Base-by-base conservation (phyloP, 1,140 invertebrate species). In the Araneus ventricosus region DNA sequence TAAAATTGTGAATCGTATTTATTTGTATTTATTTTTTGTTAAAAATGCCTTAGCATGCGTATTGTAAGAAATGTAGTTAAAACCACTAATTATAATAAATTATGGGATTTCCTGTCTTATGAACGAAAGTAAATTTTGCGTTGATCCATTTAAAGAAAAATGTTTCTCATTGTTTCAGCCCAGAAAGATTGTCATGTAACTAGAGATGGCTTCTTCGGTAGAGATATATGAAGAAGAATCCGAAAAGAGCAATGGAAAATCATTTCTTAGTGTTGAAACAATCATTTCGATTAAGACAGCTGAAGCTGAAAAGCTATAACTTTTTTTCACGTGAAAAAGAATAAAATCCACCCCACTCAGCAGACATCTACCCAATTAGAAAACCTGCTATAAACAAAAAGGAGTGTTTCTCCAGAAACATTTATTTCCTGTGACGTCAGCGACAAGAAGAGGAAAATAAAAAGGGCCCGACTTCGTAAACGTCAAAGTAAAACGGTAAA, bases 351-450 rank as follows among this genome's bases (percentile, higher is more conserved):
- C 4, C 27, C 45, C 14, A 39, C 84, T 59, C 45, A 86, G 84
- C 45, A 86, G 52, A 86, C 84, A 86, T 86, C 84, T 59, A 34
- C 37, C 84, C 84, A 86, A 86, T 88, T 88, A 88, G 67, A 70
- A 88, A 87, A 87, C 57, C 30, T 39, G 67, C 37, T 41, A 10
- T 59, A 45, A 75, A 67, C 22, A 75, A 45, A 67, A 87, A 87
- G n/a, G 39, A 70, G 87, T 75, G 14, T 45, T 88, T 75, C 45
- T 45, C 22, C 30, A 75, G 45, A 45, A 67, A 88, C 39, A 70
- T 57, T 88, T 88, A 75, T 88, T 88, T 75, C 45, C 37, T 8
- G 45, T 88, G 67, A 88, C 87, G 87, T 88, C 61, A 88, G 87
- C 63, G 10, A 22, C 20, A 88, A 22, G 17, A 87, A 34, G 61